Conservation (phyloP, 2,113 vertebrate species). For the Recurvirostra avosetta region DNA sequence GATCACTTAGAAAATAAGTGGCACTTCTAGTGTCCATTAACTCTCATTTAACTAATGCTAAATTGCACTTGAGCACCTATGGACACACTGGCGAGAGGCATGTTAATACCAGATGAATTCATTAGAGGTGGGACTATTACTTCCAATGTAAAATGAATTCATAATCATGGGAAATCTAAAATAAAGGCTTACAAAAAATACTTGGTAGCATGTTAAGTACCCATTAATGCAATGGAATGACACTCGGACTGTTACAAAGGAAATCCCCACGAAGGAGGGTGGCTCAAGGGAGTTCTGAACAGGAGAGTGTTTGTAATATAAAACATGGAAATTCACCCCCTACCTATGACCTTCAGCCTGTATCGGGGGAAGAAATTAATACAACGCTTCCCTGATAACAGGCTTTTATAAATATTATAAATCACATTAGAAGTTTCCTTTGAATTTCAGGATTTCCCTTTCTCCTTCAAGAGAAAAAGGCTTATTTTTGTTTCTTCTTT, state of each 20-base stretch:
- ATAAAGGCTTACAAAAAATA: slow-evolving; percentile 55
- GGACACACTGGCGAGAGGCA: background rate
- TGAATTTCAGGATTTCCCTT: slow-evolving; percentile 45
- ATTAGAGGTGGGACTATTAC: slow-evolving; percentile 10
- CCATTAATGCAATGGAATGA: background rate
- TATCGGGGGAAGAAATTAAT: slow-evolving; percentile 13
- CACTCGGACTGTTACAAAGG: background rate
- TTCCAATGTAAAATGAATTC: slow-evolving; percentile 47
- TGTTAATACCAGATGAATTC: slow-evolving; percentile 38
- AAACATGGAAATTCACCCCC: background rate
- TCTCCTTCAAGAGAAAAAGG: background rate
- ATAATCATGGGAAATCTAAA: slow-evolving; percentile 38
- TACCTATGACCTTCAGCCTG: background rate
- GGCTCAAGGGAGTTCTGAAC: background rate
- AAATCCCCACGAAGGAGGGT: background rate
- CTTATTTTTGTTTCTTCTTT: background rate
- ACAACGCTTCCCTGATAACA: background rate
- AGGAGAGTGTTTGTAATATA: background rate
- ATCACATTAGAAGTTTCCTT: background rate
- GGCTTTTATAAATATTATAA: background rate
- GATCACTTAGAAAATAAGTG: slow-evolving; percentile 62
- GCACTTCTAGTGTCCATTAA: slow-evolving; percentile 60
- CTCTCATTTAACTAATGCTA: slow-evolving; percentile 60
- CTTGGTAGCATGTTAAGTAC: slow-evolving; percentile 9
- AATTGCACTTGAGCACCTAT: slow-evolving; percentile 52